Conservation (phyloP, 2,888 invertebrate genomes). For the Heliconius ethilla region DNA sequence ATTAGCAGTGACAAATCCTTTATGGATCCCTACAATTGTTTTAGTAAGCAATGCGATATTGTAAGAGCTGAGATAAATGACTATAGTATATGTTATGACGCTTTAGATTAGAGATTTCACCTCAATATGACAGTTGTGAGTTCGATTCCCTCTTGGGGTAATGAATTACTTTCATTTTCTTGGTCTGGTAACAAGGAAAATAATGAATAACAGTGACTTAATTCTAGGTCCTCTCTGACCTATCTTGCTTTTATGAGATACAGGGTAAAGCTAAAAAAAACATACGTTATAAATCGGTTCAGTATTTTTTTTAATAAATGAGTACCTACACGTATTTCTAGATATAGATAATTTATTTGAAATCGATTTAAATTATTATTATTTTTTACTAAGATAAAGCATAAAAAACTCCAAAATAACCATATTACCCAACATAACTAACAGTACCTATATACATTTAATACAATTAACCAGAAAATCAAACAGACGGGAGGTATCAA, state of each 20-base stretch:
- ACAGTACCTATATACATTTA: background rate
- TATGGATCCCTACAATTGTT: conserved; percentile 34
- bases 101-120: background rate
- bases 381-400: too few relatives aligned
- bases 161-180: too few relatives aligned
- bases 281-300: too few relatives aligned
- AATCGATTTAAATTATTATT: too few relatives aligned
- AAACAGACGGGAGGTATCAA: conserved; percentile 33
- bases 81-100: background rate
- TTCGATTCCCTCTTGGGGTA: background rate
- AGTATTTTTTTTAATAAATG: too few relatives aligned
- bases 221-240: too few relatives aligned
- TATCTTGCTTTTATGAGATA: too few relatives aligned
- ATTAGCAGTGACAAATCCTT: conserved; percentile 39
- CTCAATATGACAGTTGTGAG: background rate
- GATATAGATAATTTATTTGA: too few relatives aligned
- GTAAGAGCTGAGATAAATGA: background rate
- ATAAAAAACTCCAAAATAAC: background rate
- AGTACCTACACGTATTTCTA: too few relatives aligned
- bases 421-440: background rate
- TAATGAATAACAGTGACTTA: too few relatives aligned
- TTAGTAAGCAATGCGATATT: conserved; percentile 23
- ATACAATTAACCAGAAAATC: conserved; percentile 25
- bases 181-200: too few relatives aligned
- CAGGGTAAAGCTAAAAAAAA: too few relatives aligned